These are phyloP conservation scores for Heliocidaris erythrogramma DNA, from an alignment of 35 echinoderm and acorn worm genomes.

Conservation along the genomic window DNA sequence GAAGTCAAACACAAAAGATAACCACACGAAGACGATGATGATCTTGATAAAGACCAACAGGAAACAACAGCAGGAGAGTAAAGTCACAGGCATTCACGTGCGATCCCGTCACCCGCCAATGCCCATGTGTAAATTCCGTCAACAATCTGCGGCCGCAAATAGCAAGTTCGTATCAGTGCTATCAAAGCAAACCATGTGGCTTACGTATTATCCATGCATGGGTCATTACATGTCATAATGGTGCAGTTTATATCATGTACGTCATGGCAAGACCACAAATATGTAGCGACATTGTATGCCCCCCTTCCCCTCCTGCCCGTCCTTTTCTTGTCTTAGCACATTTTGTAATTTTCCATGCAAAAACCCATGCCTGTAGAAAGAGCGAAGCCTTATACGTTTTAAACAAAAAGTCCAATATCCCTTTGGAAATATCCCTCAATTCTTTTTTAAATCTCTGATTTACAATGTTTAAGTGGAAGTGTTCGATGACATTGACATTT, in stretches of 20 bases:
- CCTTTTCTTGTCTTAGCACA: not conserved
- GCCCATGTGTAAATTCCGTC: slow-evolving; percentile 7
- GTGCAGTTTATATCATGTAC: not conserved
- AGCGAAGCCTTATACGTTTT: too few species aligned
- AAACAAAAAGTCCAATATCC: too few species aligned
- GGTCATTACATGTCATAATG: slow-evolving; percentile 9
- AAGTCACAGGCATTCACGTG: not conserved
- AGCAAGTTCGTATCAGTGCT: not conserved
- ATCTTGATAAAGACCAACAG: not conserved
- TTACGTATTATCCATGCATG: not conserved
- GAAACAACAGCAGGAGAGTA: not conserved
- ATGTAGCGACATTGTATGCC: not conserved
- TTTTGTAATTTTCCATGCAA: not conserved
- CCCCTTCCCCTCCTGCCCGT: not conserved
- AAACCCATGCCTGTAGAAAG: not conserved
- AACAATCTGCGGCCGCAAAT: not conserved
- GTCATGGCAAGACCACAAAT: not conserved
- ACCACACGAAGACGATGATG: not conserved
- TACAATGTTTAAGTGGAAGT: too few species aligned
- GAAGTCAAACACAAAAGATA: not conserved
- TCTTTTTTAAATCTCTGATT: too few species aligned
- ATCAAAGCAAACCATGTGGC: not conserved
- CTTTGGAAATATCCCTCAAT: too few species aligned
- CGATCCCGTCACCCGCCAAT: not conserved
- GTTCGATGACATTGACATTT: too few species aligned